A percentile compares a stretch with the other conserved stretches of the same genome.
Evolutionary conservation across 2,113 vertebrate genomes (phyloP).

Genomic region (Onychostoma macrolepis): DNA sequence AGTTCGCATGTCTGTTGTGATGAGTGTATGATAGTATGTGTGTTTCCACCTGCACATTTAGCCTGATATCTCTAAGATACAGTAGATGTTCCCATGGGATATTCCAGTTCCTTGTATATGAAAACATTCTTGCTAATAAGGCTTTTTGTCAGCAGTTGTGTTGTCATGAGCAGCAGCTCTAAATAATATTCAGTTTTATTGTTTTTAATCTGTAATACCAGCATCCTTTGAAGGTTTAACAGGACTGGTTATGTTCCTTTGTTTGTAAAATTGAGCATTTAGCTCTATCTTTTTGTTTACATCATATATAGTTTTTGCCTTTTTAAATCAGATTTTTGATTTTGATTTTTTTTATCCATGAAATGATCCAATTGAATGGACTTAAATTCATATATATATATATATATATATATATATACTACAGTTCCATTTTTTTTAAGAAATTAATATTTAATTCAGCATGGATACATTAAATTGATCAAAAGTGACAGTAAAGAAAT

Average conservation of each 20-base stretch:
- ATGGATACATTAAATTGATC: neutral
- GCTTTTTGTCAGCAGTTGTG: neutral
- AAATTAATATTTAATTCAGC: neutral
- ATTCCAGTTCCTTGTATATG: neutral
- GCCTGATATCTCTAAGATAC: neutral
- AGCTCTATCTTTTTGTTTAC: neutral
- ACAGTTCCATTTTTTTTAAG: neutral
- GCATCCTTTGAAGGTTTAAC: conserved; percentile 64
- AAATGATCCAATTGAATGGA: too few species aligned
- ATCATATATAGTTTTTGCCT: neutral
- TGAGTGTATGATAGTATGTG: neutral
- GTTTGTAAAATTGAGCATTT: neutral
- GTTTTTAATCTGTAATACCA: conserved; percentile 27
- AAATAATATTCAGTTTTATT: neutral
- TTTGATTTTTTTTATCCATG: neutral
- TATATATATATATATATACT: neutral
- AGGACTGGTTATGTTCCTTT: neutral
- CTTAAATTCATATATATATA: neutral
- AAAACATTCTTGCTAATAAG: neutral
- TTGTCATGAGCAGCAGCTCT: neutral
- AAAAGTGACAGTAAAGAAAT: neutral
- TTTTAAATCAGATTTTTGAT: neutral
- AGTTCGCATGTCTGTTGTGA: neutral
- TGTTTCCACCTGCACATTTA: neutral
- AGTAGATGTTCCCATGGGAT: neutral